Conservation (phyloP, 1,140 invertebrate genomes). For the Diachasmimorpha longicaudata region DNA sequence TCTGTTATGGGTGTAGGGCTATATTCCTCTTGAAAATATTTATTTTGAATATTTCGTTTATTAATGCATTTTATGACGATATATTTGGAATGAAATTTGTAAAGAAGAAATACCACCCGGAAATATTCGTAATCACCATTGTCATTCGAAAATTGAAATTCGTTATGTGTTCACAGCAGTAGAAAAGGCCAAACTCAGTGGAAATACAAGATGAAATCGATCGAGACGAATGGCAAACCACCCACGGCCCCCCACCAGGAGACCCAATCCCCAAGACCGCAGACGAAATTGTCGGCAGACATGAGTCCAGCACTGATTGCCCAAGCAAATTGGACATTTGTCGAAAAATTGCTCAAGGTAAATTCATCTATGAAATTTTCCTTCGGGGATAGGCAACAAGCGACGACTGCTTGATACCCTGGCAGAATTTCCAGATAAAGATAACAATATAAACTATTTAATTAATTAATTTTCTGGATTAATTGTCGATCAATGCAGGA, state of each 20-base stretch:
- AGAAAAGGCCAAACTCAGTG: slow-evolving; percentile 59
- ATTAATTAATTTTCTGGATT: too few relatives aligned
- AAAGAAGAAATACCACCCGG: too few relatives aligned
- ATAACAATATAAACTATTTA: too few relatives aligned
- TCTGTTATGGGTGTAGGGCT: too few relatives aligned
- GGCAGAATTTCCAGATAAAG: too few relatives aligned
- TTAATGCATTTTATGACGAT: too few relatives aligned
- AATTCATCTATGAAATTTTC: slow-evolving; percentile 14
- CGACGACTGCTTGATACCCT: too few relatives aligned
- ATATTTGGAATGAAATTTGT: too few relatives aligned
- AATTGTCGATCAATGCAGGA: slow-evolving; percentile 65
- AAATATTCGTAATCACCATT: neutral
- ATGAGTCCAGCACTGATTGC: slow-evolving; percentile 85
- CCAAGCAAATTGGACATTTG: slow-evolving; percentile 98
- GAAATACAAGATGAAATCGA: slow-evolving; percentile 62
- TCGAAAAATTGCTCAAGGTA: slow-evolving; percentile 95
- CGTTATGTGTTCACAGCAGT: slow-evolving; percentile 42
- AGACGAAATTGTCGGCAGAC: slow-evolving; percentile 64
- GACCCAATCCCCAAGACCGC: slow-evolving; percentile 58
- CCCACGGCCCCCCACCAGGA: slow-evolving; percentile 45
- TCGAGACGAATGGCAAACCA: slow-evolving; percentile 55
- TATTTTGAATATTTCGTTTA: too few relatives aligned
- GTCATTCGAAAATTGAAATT: neutral
- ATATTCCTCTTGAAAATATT: too few relatives aligned
- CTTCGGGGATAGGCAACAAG: neutral